Percentiles rank a stretch among this genome's conserved stretches.
These are phyloP conservation scores for Regulus satrapa DNA, from an alignment of 2,113 vertebrate genomes.

Conservation along the genomic window DNA sequence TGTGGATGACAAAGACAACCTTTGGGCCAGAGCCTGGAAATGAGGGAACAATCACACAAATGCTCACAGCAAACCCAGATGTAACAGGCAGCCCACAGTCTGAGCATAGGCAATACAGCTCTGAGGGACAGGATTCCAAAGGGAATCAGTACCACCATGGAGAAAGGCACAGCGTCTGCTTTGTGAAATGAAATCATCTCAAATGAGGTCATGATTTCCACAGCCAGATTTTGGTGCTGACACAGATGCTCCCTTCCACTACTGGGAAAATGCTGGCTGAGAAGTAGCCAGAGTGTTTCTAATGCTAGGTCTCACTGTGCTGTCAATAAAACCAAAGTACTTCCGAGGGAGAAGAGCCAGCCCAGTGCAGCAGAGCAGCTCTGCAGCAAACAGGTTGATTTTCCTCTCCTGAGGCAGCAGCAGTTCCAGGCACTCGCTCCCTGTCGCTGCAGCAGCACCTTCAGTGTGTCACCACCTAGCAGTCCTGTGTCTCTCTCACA, in stretches of 20 bases:
- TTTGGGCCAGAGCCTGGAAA: neutral
- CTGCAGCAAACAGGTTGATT: neutral
- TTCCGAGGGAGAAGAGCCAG: neutral
- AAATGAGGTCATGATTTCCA: neutral
- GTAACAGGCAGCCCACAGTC: neutral
- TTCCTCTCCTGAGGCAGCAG: neutral
- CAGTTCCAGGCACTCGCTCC: neutral
- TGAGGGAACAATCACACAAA: neutral
- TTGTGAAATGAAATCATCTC: neutral
- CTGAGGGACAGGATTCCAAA: neutral
- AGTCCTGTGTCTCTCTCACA: neutral
- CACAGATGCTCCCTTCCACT: neutral
- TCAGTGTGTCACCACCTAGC: neutral
- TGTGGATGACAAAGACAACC: neutral
- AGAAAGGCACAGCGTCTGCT: neutral
- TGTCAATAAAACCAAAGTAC: neutral
- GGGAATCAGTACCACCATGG: neutral
- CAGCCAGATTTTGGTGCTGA: neutral
- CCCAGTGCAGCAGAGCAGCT: neutral
- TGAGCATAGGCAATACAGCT: neutral
- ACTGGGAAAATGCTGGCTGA: neutral
- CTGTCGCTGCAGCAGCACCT: neutral
- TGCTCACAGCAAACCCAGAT: neutral
- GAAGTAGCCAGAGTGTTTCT: neutral
- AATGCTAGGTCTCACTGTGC: neutral